phyloP scores from a whole-genome alignment of 2,888 invertebrate genomes.

The Synanthedon formicaeformis region DNA sequence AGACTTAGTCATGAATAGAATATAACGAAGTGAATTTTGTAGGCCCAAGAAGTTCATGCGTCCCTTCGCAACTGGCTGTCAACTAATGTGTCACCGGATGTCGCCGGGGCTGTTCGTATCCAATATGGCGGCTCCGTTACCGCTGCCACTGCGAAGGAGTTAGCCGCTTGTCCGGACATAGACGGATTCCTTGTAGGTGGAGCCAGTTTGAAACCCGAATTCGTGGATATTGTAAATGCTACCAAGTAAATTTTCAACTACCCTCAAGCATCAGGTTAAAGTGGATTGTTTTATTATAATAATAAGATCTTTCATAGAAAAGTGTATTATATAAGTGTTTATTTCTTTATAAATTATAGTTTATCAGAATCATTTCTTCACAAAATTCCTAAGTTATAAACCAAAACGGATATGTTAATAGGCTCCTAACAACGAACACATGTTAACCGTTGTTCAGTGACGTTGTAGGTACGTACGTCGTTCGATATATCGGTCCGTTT shows the following conservation, averaged over 20 bases:
- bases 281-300: too few species aligned
- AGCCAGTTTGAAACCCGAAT: slow-evolving; percentile 97
- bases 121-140: slow-evolving; percentile 99
- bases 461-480: too few species aligned
- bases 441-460: too few species aligned
- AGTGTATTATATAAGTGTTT: too few species aligned
- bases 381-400: too few species aligned
- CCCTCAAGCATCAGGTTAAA: too few species aligned
- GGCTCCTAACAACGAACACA: too few species aligned
- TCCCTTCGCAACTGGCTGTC: slow-evolving; percentile 88
- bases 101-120: slow-evolving; percentile 84
- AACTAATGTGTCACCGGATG: slow-evolving; percentile 82
- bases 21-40: slow-evolving; percentile 6
- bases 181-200: slow-evolving; percentile 99
- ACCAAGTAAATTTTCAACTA: slow-evolving; percentile 27
- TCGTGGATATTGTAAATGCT: slow-evolving; percentile 94
- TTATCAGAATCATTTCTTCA: too few species aligned
- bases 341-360: too few species aligned
- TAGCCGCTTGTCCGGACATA: slow-evolving; percentile 91
- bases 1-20: too few species aligned
- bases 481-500: not conserved
- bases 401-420: too few species aligned
- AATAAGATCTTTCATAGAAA: too few species aligned
- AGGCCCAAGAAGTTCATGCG: slow-evolving; percentile 94
- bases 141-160: slow-evolving; percentile 88